Conservation (phyloP, 2,888 invertebrate species). For the Hypsopygia costalis region DNA sequence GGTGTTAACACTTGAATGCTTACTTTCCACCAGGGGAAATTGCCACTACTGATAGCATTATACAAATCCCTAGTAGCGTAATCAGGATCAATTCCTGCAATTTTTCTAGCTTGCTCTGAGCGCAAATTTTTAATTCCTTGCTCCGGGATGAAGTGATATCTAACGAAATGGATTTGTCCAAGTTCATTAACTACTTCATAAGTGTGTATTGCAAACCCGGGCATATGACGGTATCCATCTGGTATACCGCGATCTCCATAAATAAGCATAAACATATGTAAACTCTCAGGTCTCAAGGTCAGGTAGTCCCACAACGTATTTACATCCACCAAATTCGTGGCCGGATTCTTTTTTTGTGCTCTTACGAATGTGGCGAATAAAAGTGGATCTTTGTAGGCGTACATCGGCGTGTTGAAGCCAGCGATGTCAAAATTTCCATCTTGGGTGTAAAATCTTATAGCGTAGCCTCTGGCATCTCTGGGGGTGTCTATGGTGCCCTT, state of each 20-base stretch:
- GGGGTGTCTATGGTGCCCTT: slow-evolving; percentile 92
- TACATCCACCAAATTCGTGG: slow-evolving; percentile 89
- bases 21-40: slow-evolving; percentile 87
- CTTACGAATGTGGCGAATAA: slow-evolving; percentile 95
- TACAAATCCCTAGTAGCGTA: slow-evolving; percentile 91
- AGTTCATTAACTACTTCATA: slow-evolving; percentile 90
- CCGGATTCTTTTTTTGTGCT: slow-evolving; percentile 95
- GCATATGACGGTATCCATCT: slow-evolving; percentile 94
- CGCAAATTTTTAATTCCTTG: slow-evolving; percentile 90
- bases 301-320: slow-evolving; percentile 97
- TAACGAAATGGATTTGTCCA: slow-evolving; percentile 86
- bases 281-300: slow-evolving; percentile 89
- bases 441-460: slow-evolving; percentile 94
- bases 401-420: slow-evolving; percentile 93
- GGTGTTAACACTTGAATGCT: slow-evolving; percentile 91
- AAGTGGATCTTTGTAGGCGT: slow-evolving; percentile 92
- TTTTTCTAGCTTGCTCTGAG: slow-evolving; percentile 82
- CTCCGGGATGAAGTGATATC: slow-evolving; percentile 93
- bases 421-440: slow-evolving; percentile 95
- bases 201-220: slow-evolving; percentile 95
- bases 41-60: slow-evolving; percentile 88
- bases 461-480: slow-evolving; percentile 93
- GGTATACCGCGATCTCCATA: slow-evolving; percentile 95
- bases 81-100: slow-evolving; percentile 89
- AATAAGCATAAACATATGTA: slow-evolving; percentile 89